phyloP scores from a whole-genome alignment of 2,797 vertebrate genomes.

The Trachops cirrhosus region DNA sequence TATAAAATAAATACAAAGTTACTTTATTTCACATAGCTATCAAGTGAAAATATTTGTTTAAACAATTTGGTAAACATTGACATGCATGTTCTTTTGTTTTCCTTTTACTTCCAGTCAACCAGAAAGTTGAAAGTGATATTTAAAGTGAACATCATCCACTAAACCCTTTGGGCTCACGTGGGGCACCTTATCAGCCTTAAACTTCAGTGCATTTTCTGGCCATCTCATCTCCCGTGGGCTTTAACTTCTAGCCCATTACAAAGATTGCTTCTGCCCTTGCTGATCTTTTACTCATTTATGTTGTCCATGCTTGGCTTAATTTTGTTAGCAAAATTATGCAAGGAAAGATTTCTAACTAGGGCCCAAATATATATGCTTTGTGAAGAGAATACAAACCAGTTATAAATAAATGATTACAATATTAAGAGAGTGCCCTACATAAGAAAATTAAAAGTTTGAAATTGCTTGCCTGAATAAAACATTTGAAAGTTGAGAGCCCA shows the following conservation, averaged over 20 bases:
- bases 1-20: not conserved
- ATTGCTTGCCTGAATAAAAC: constrained; percentile 43
- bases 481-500: constrained; percentile 43
- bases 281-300: constrained; percentile 52
- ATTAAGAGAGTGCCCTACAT: constrained; percentile 28
- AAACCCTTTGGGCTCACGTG: constrained; percentile 35
- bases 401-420: constrained; percentile 56
- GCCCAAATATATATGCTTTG: not conserved
- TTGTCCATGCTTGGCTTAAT: constrained; percentile 45
- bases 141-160: constrained; percentile 39
- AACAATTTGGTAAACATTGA: not conserved
- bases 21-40: not conserved
- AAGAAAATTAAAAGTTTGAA: constrained; percentile 59
- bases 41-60: constrained; percentile 22
- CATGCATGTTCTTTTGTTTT: not conserved
- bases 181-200: constrained; percentile 49
- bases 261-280: constrained; percentile 56
- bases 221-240: constrained; percentile 53
- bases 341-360: constrained; percentile 40
- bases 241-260: constrained; percentile 50
- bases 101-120: constrained; percentile 45
- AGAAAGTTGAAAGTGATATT: constrained; percentile 36
- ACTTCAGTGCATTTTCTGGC: constrained; percentile 44
- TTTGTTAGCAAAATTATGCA: constrained; percentile 56
- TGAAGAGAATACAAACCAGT: constrained; percentile 31